Evolutionary conservation across 2,888 invertebrate species (phyloP).

Genomic region (Nymphalis urticae): DNA sequence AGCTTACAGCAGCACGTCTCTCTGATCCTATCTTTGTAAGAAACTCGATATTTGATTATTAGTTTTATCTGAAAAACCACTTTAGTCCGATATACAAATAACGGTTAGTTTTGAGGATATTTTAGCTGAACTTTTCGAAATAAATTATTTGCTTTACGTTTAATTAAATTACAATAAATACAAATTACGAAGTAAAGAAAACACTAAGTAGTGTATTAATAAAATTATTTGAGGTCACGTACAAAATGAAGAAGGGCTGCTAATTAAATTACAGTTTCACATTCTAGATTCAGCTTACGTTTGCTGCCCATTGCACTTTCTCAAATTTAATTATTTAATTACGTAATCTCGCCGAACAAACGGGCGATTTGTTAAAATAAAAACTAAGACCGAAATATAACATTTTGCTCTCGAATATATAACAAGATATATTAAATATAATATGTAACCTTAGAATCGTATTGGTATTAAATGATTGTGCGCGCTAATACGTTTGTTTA

Average conservation of each 20-base stretch:
- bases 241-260: conserved; percentile 45
- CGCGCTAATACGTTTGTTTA: conserved; percentile 46
- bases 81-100: background rate
- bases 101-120: background rate
- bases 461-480: too few relatives aligned
- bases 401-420: background rate
- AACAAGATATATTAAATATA: background rate
- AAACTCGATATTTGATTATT: conserved; percentile 33
- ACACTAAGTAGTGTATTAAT: conserved; percentile 25
- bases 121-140: background rate
- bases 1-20: conserved; percentile 58
- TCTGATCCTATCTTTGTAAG: conserved; percentile 43
- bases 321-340: conserved; percentile 72
- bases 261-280: conserved; percentile 65
- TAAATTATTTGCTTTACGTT: too few relatives aligned
- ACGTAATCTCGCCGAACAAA: conserved; percentile 62
- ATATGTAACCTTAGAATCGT: too few relatives aligned
- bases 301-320: conserved; percentile 62
- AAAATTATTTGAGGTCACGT: conserved; percentile 40
- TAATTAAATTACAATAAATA: too few relatives aligned
- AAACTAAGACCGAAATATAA: background rate
- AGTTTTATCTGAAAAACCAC: background rate
- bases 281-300: conserved; percentile 65
- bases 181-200: background rate
- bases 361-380: background rate